Conservation (phyloP, 2,888 invertebrate species). For the Eudasyphora cyanicolor region DNA sequence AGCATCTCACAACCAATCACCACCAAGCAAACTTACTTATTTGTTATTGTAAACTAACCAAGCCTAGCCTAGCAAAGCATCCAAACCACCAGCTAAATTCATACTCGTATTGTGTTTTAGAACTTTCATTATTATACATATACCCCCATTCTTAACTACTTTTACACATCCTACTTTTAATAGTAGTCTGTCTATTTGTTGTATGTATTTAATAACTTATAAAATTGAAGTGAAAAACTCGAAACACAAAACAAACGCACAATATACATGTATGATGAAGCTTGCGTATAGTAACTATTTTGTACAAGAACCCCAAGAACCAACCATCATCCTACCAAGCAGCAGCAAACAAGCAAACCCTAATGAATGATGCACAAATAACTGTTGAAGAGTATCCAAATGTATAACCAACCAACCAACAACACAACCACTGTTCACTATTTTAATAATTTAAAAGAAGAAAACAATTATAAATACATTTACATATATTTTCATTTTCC, state of each 20-base stretch:
- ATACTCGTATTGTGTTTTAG: constrained; percentile 4
- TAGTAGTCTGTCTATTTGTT: constrained; percentile 3
- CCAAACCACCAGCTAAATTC: neutral
- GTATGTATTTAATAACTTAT: constrained; percentile 4
- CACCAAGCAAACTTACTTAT: too few relatives aligned
- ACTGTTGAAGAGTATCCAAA: neutral
- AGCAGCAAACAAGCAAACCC: constrained; percentile 7
- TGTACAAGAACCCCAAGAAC: neutral
- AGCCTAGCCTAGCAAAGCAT: neutral
- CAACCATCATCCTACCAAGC: neutral
- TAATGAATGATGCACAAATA: constrained; percentile 1
- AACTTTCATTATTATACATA: constrained; percentile 15
- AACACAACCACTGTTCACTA: constrained; percentile 15
- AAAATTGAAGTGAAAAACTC: neutral
- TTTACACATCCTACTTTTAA: neutral
- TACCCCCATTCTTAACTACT: neutral
- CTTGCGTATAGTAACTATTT: neutral
- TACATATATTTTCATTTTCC: constrained; percentile 43
- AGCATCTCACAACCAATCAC: too few relatives aligned
- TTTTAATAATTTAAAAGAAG: neutral
- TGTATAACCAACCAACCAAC: constrained; percentile 8
- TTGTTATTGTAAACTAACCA: constrained; percentile 55
- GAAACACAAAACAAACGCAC: neutral
- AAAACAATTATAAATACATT: too few relatives aligned
- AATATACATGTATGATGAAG: constrained; percentile 5